Base-by-base conservation (phyloP, 2,888 invertebrate species). In the Thera britannica region DNA sequence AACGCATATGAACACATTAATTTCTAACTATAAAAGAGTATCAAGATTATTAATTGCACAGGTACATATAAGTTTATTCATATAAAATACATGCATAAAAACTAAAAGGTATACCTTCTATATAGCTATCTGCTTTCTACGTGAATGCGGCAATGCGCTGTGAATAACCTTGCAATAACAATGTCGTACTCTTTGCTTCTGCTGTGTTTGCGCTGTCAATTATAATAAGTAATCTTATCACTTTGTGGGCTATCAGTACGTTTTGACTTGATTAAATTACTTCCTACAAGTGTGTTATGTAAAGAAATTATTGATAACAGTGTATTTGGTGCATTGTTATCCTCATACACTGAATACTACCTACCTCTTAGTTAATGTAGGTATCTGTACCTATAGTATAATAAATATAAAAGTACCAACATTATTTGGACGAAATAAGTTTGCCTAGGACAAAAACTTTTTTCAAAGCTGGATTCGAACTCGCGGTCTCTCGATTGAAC, bases 131-230 rank as follows among this genome's bases (percentile, higher is more conserved):
- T 54, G 65, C 52, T 52, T 41, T 68, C 61, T 41, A 35, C 38
- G 41, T 58, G 8, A 48, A 54, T 38, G 2, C 35, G 35, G 9
- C 38, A 38, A 48, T 49, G 52, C 34, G 65, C 61, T 68, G 61
- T 61, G 63, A 71, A 70, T 75, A 73, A 73, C 66, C 71, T 75
- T 69, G 75, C 72, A 72, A 34, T 71, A 70, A 70, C 68, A 68
- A 65, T 70, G 68, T 68, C 44, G 70, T 65, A 68, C 64, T 67
- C 68, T 72, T 68, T 58, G 72, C 73, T 73, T 74, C 59, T 62
- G 72, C 69, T 73, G 75, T 70, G 72, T 73, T 71, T 72, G 65
- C 73, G 70, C 68, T 73, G 70, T 68, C 58, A 58, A 48, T 54
- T 12, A 68, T 48, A 66, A 69, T 46, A 23, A 23, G 23, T 23